Base-by-base conservation (phyloP, 2,113 vertebrate genomes). In the Macquaria australasica region DNA sequence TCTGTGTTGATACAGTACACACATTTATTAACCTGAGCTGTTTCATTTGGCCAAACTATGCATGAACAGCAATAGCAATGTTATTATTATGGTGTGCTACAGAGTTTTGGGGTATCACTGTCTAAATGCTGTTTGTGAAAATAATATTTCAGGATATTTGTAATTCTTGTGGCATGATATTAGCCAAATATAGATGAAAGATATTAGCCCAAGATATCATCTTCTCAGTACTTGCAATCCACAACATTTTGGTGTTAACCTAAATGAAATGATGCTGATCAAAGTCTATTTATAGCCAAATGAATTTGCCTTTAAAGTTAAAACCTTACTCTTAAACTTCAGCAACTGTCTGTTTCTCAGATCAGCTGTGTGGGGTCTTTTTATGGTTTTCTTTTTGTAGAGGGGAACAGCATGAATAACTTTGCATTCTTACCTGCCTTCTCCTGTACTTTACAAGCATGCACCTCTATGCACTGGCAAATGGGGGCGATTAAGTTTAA, bases 401-500 rank as follows among this genome's bases (percentile, higher is more conserved):
- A 8, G 43, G 14, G n/a, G 55, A 73, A 15, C 48, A 34, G 62
- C 72, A 79, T 5, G 60, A 28, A 60, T 37, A 8, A 23, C 4
- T 60, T 72, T 73, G 73, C 45, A 25, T 67, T 41, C 45, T 53
- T 41, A 59, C 73, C 63, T 71, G n/a, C 12, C 53, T 76, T 73
- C 20, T 79, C 75, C 58, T 85, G 70, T 80, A 41, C 50, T 82
- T 72, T 56, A n/a, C 69, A 50, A 75, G 87, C 90, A 88, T 88
- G 89, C 9, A 41, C 63, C 70, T 85, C 23, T 79, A 18, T n/a
- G 56, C 39, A 5, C 37, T 21, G 20, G 69, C 20, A 77, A 81
- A 86, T 39, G 31, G 55, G 67, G 73, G 41, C 55, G 16, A 71
- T 74, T 76, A 6, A n/a, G 39, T 60, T 71, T n/a, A 60, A 81